Percentiles rank a stretch among this genome's conserved stretches.
phyloP scores from a whole-genome alignment of 2,113 vertebrate species.

The Percina caprodes region DNA sequence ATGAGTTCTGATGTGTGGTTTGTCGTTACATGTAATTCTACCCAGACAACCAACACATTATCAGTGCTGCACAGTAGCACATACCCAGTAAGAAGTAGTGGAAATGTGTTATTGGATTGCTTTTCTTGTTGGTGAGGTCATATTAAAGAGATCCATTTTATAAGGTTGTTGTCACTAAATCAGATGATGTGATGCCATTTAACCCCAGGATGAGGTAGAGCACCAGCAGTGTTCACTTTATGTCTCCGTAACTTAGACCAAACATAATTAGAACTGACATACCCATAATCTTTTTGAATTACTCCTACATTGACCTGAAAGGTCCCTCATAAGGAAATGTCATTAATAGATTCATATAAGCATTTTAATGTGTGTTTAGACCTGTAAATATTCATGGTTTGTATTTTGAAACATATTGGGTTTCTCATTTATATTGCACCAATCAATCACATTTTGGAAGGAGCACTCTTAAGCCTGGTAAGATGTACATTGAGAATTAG shows the following conservation, averaged over 20 bases:
- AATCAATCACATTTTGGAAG: neutral
- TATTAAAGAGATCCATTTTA: neutral
- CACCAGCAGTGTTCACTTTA: neutral
- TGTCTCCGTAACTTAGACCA: neutral
- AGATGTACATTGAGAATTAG: neutral
- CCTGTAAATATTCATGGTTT: neutral
- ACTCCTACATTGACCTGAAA: neutral
- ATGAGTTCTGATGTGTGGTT: neutral
- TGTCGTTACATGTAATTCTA: neutral
- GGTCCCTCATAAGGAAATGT: neutral
- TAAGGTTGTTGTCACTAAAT: conserved; percentile 1
- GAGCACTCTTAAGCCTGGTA: neutral
- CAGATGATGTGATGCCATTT: neutral
- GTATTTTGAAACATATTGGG: neutral
- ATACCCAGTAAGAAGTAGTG: neutral
- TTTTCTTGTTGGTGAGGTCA: conserved; percentile 2
- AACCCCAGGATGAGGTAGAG: neutral
- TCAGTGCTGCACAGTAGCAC: neutral
- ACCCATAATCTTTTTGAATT: neutral
- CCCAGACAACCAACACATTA: neutral
- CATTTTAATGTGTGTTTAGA: neutral
- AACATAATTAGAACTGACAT: neutral
- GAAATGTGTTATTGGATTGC: neutral
- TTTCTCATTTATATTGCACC: neutral
- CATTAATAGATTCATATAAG: neutral